Conservation (phyloP, 2,797 vertebrate species). For the Paratrypauchen microcephalus region DNA sequence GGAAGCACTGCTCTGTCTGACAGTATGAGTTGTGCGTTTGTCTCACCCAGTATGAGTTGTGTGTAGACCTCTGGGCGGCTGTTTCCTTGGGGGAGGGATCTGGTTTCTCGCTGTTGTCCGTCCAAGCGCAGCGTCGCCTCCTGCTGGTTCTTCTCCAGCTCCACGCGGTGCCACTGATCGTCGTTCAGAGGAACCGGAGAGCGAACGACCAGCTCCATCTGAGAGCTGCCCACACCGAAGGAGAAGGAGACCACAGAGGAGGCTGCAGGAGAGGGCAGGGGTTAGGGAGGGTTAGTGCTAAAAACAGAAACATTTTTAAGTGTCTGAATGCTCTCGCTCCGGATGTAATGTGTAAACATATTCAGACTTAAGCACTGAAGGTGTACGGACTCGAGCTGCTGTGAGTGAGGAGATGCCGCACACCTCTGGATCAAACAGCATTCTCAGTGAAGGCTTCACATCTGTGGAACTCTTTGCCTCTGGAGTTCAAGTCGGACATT, state of each 20-base stretch:
- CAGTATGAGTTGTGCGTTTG: background rate
- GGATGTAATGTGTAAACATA: too few species aligned
- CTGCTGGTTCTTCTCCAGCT: constrained; percentile 88
- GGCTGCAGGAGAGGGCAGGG: constrained; percentile 65
- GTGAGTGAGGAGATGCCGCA: too few species aligned
- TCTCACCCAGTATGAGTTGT: constrained; percentile 92
- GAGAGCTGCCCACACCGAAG: constrained; percentile 89
- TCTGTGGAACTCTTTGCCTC: too few species aligned
- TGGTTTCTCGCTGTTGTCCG: constrained; percentile 77
- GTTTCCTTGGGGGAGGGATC: constrained; percentile 84
- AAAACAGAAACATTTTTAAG: too few species aligned
- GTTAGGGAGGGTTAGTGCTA: background rate
- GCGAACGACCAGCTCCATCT: constrained; percentile 82
- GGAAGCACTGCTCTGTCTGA: too few species aligned
- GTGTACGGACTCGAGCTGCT: too few species aligned
- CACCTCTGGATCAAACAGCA: too few species aligned
- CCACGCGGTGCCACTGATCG: constrained; percentile 93
- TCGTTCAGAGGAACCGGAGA: constrained; percentile 84
- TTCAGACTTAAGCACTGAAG: too few species aligned
- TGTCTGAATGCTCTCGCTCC: too few species aligned
- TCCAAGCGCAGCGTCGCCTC: constrained; percentile 89
- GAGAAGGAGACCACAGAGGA: constrained; percentile 85
- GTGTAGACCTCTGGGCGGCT: constrained; percentile 87
- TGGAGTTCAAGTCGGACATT: too few species aligned
- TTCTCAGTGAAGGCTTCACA: too few species aligned